Conservation (phyloP, 2,888 invertebrate genomes). For the Choreutis nemorana region DNA sequence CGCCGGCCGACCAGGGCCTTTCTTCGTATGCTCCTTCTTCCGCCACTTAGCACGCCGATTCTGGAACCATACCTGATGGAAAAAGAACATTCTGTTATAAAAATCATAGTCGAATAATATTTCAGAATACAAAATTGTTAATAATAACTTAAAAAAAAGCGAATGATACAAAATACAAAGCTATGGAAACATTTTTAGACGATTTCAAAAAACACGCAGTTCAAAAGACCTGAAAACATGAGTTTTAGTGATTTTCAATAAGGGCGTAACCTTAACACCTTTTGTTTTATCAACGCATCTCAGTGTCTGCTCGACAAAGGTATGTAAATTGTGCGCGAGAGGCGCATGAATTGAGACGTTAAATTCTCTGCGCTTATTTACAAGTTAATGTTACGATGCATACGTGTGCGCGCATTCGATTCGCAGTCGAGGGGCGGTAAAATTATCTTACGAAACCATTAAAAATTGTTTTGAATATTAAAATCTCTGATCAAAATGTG, state of each 20-base stretch:
- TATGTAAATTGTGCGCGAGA: constrained; percentile 16
- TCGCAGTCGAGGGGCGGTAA: no score
- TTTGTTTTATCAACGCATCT: background rate
- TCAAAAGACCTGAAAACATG: no score
- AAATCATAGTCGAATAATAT: no score
- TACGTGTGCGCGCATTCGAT: constrained; percentile 22
- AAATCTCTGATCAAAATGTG: no score
- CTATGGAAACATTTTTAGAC: no score
- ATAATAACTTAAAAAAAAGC: no score
- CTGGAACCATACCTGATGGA: constrained; percentile 97
- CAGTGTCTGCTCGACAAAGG: constrained; percentile 14
- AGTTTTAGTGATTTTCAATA: background rate
- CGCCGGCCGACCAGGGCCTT: constrained; percentile 97
- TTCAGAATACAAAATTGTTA: no score
- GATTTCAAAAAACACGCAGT: no score
- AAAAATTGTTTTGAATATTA: no score
- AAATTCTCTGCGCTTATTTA: constrained; percentile 25
- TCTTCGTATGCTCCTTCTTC: constrained; percentile 98
- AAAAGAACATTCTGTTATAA: constrained; percentile 7
- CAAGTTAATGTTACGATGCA: constrained; percentile 26
- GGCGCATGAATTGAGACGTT: constrained; percentile 29
- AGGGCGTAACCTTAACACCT: background rate
- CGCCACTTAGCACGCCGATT: constrained; percentile 99
- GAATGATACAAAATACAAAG: no score
- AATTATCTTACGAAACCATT: no score